Evolutionary conservation across 2,888 invertebrate species (phyloP).

Genomic region (Schizaphis graminum): DNA sequence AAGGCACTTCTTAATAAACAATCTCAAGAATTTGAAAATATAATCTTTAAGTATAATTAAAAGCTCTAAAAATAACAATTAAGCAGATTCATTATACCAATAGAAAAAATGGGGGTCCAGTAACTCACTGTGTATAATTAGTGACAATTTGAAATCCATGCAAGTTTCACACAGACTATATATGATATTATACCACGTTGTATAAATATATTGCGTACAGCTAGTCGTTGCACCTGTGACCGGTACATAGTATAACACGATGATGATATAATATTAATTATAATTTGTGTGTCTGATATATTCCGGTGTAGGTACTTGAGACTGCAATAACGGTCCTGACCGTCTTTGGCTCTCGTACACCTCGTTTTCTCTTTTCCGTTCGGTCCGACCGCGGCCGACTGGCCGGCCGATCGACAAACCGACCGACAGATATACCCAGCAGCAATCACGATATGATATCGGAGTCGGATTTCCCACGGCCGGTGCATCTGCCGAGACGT

Average conservation of each 20-base stretch:
- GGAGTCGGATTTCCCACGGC: slow-evolving; percentile 58
- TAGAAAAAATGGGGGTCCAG: neutral
- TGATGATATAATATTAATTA: slow-evolving; percentile 7
- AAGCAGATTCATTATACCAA: neutral
- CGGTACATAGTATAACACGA: neutral
- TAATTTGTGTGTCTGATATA: neutral
- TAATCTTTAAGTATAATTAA: too few species aligned
- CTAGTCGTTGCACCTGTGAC: neutral
- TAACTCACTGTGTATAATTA: neutral
- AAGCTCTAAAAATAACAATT: neutral
- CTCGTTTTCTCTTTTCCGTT: neutral
- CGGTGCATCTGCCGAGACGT: slow-evolving; percentile 42
- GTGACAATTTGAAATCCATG: neutral
- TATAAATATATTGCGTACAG: neutral
- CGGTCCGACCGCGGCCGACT: neutral
- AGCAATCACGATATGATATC: slow-evolving; percentile 60
- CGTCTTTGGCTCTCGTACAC: neutral
- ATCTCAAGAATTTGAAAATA: neutral
- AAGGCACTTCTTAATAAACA: neutral
- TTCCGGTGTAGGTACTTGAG: neutral
- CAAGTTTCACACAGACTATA: neutral
- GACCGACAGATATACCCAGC: slow-evolving; percentile 32
- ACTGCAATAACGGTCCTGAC: neutral
- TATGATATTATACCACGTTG: neutral
- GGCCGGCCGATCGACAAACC: neutral